phyloP scores from a whole-genome alignment of 2,113 vertebrate species.

The Eira barbara region DNA sequence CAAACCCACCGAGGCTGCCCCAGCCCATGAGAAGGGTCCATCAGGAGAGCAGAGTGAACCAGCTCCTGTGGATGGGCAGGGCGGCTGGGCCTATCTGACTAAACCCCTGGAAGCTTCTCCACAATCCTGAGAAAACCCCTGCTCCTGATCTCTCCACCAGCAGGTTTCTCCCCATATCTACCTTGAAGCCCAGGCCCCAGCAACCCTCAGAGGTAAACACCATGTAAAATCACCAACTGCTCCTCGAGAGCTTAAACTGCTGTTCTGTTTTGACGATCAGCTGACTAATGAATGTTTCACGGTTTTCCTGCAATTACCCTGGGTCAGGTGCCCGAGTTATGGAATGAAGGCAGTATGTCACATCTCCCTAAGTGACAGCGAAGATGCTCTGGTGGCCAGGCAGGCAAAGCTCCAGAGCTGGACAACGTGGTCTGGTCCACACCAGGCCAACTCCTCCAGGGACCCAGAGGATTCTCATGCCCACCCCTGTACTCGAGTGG shows the following conservation, averaged over 20 bases:
- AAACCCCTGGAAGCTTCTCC: neutral
- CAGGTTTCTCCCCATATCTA: neutral
- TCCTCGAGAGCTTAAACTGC: neutral
- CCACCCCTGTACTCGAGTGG: neutral
- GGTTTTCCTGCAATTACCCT: slow-evolving; percentile 30
- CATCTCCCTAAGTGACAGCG: neutral
- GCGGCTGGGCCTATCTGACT: neutral
- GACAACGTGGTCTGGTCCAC: neutral
- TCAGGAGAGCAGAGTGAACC: neutral
- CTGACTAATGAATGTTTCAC: slow-evolving; percentile 25
- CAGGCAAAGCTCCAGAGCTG: neutral
- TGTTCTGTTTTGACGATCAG: slow-evolving; percentile 43
- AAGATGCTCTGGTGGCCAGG: neutral
- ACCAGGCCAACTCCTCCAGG: neutral
- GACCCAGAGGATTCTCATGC: neutral
- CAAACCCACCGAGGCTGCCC: neutral
- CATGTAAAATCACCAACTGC: neutral
- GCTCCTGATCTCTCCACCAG: neutral
- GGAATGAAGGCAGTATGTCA: neutral
- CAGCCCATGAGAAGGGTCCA: neutral
- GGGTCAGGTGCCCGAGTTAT: slow-evolving; percentile 34
- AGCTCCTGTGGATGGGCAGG: neutral
- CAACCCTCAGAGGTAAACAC: neutral
- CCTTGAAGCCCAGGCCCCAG: neutral
- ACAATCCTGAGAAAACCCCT: neutral